Percentiles rank a stretch among this genome's conserved stretches.
Conservation (phyloP, 30 jellyfish, hydroid and myxozoan genomes). For the Cassiopea andromeda region DNA sequence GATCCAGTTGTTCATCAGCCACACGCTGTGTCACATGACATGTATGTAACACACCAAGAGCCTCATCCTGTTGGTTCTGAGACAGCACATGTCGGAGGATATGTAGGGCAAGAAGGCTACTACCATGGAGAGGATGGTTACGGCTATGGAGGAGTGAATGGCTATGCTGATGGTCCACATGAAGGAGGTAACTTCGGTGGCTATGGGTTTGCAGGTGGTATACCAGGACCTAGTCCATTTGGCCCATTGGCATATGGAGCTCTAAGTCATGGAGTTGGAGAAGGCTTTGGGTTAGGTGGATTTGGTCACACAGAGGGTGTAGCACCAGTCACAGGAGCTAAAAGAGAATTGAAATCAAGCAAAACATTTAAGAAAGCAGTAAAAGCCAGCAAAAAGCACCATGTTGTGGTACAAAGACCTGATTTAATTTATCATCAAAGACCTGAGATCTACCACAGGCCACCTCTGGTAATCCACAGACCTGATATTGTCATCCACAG, state of each 20-base stretch:
- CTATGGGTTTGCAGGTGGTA: conserved; percentile 52
- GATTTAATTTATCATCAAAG: conserved; percentile 82
- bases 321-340: conserved; percentile 45
- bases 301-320: conserved; percentile 56
- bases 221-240: conserved; percentile 41
- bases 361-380: conserved; percentile 11
- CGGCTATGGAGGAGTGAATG: conserved; percentile 47
- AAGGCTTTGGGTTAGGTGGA: conserved; percentile 46
- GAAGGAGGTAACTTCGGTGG: conserved; percentile 32
- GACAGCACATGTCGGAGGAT: conserved; percentile 78
- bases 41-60: conserved; percentile 76
- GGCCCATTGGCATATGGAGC: conserved; percentile 41
- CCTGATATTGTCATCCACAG: conserved; percentile 88
- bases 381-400: conserved; percentile 75
- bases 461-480: conserved; percentile 85
- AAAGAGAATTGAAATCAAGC: conserved; percentile 36
- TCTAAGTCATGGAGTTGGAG: conserved; percentile 30
- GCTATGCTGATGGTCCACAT: conserved; percentile 37
- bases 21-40: conserved; percentile 85
- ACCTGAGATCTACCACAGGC: conserved; percentile 88
- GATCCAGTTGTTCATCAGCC: conserved; percentile 83
- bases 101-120: conserved; percentile 71
- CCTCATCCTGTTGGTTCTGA: conserved; percentile 82
- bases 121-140: conserved; percentile 42
- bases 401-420: conserved; percentile 87